Evolutionary conservation across 2,113 vertebrate genomes (phyloP), one percentile per base, ranked within the genome.

Genomic region (Gnathonemus longibarbis): DNA sequence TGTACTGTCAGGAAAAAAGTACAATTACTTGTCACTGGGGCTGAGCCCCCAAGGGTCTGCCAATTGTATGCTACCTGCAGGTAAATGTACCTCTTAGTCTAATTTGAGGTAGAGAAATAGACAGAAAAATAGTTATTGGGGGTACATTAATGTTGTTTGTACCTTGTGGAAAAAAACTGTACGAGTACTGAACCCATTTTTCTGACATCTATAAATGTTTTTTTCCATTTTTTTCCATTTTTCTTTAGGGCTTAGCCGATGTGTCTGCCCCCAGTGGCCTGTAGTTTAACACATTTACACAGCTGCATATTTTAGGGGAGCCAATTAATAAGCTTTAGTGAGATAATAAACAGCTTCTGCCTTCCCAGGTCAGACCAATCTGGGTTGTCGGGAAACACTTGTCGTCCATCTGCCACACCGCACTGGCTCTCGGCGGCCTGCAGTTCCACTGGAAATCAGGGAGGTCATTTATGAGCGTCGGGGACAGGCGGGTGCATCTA

Each of bases 271-370:
- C 10, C 74, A 80, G 74, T 39, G 35, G 35, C 35, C 31, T 42
- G 74, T 39, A 42, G 5, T 39, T 39, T 80, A 42, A 42, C 74
- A 15, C 13, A 80, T 80, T 80, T 42, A 80, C 35, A 42, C 31
- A 80, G 74, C 74, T 80, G 74, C 74, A 80, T 42, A 91, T 94
- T 94, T 94, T 92, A 92, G 92, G 92, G 31, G 35, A 80, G 74
- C 74, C 35, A 80, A 80, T 80, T 80, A 80, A 80, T 80, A 80
- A 80, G 74, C 83, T 27, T 58, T 3, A 52, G 87, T 3, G 17
- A 70, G 58, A 62, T 58, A 46, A 45, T 42, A 58, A 88, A 62
- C 39, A 46, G 9, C 56, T 24, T 31, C 56, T 42, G 21, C 17
- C 13, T n/a, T 27, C 39, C 87, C 35, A 11, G 56, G 27, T 88